These are phyloP conservation scores for Geotrupes spiniger DNA, from an alignment of 2,888 invertebrate genomes.

Conservation along the genomic window DNA sequence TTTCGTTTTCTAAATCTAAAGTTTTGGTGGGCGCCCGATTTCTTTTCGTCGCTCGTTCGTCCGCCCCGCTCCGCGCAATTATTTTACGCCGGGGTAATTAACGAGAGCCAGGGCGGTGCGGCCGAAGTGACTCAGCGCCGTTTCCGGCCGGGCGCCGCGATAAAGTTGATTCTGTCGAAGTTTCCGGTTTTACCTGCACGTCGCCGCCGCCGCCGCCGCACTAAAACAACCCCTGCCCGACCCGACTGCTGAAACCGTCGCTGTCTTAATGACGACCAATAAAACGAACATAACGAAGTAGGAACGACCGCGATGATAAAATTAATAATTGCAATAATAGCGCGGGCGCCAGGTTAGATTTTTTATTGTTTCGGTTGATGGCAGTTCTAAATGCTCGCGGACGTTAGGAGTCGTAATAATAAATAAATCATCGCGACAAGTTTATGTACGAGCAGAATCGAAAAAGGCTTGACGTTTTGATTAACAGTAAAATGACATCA, in stretches of 20 bases:
- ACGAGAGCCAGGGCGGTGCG: slow-evolving; percentile 27
- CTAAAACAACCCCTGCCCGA: too few species aligned
- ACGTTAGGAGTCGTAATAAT: too few species aligned
- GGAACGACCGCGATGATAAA: slow-evolving; percentile 14
- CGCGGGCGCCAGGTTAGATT: neutral
- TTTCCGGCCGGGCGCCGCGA: slow-evolving; percentile 37
- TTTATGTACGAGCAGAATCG: too few species aligned
- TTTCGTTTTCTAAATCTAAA: too few species aligned
- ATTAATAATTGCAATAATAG: slow-evolving; percentile 13
- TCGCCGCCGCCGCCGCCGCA: slow-evolving; percentile 14
- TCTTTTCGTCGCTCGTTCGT: too few species aligned
- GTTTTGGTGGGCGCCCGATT: too few species aligned
- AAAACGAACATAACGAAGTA: slow-evolving; percentile 7
- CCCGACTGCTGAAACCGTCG: slow-evolving; percentile 12
- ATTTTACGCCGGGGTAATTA: too few species aligned
- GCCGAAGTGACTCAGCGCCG: slow-evolving; percentile 36
- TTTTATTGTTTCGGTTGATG: neutral
- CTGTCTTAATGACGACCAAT: slow-evolving; percentile 22
- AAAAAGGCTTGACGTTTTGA: too few species aligned
- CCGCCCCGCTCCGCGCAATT: too few species aligned
- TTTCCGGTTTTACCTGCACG: slow-evolving; percentile 34
- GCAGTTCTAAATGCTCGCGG: neutral
- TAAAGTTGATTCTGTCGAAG: slow-evolving; percentile 35
- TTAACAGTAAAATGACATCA: too few species aligned
- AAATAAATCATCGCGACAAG: too few species aligned